phyloP scores from a whole-genome alignment of 2,888 invertebrate genomes.

The Nematopogon swammerdamellus region DNA sequence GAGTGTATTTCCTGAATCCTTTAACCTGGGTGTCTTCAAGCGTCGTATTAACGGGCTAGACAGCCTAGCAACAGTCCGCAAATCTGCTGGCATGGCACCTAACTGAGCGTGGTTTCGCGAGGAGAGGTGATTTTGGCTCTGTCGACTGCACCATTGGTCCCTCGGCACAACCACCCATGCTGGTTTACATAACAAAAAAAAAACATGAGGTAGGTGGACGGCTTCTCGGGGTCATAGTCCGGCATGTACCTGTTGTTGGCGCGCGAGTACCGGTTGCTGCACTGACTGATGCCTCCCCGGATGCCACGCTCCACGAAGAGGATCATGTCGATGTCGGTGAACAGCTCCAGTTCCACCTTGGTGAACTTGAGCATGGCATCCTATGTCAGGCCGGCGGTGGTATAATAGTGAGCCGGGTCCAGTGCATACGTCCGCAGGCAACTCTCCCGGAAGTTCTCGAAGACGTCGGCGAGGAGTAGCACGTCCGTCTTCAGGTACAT shows the following conservation, averaged over 20 bases:
- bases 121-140: no score
- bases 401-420: slow-evolving; percentile 19
- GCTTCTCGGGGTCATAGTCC: slow-evolving; percentile 9
- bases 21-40: no score
- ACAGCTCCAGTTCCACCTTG: slow-evolving; percentile 13
- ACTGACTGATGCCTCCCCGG: background rate
- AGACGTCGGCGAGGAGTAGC: slow-evolving; percentile 21
- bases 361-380: slow-evolving; percentile 18
- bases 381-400: slow-evolving; percentile 17
- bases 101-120: no score
- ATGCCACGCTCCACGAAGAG: slow-evolving; percentile 1
- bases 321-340: slow-evolving; percentile 5
- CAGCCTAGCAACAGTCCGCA: no score
- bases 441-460: slow-evolving; percentile 22
- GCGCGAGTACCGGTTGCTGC: background rate
- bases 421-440: slow-evolving; percentile 17
- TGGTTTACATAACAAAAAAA: no score
- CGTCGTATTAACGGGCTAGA: no score
- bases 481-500: slow-evolving; percentile 25
- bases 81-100: no score
- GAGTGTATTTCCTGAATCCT: no score
- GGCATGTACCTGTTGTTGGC: slow-evolving; percentile 6
- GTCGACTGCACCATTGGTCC: no score
- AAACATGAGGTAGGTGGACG: slow-evolving; percentile 5
- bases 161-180: no score